These are phyloP conservation scores for Hirtodrosophila confusa DNA, from an alignment of 2,888 invertebrate genomes.

Conservation along the genomic window DNA sequence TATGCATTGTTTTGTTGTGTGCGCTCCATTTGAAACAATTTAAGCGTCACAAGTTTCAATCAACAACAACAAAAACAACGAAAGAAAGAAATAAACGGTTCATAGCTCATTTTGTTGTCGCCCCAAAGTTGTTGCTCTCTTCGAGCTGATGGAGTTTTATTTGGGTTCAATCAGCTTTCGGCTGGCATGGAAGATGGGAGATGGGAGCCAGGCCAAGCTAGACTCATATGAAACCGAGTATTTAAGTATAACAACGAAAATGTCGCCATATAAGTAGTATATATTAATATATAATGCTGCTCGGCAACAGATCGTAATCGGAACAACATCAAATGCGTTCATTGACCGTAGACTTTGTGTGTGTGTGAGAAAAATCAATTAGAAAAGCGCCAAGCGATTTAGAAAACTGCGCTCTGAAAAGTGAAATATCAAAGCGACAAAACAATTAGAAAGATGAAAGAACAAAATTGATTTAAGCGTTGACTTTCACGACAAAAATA, in stretches of 20 bases:
- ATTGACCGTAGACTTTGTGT: constrained; percentile 58
- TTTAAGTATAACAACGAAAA: constrained; percentile 20
- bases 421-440: constrained; percentile 32
- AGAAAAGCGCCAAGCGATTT: constrained; percentile 68
- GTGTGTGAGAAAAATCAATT: constrained; percentile 71
- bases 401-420: constrained; percentile 49
- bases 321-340: constrained; percentile 59
- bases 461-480: constrained; percentile 25
- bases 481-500: constrained; percentile 62
- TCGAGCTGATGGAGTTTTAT: constrained; percentile 11
- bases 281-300: too few species aligned
- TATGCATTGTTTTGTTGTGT: constrained; percentile 41
- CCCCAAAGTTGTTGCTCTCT: background rate
- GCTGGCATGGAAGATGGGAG: background rate
- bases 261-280: constrained; percentile 24
- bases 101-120: constrained; percentile 18
- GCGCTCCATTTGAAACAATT: constrained; percentile 65
- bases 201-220: constrained; percentile 6
- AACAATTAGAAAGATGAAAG: constrained; percentile 36
- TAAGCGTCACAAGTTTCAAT: constrained; percentile 69
- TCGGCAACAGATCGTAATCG: too few species aligned
- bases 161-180: constrained; percentile 6
- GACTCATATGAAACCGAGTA: constrained; percentile 10
- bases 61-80: constrained; percentile 37
- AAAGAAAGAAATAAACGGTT: constrained; percentile 8